Evolutionary conservation across 2,888 invertebrate species (phyloP).

Genomic region (Cryptus armator): DNA sequence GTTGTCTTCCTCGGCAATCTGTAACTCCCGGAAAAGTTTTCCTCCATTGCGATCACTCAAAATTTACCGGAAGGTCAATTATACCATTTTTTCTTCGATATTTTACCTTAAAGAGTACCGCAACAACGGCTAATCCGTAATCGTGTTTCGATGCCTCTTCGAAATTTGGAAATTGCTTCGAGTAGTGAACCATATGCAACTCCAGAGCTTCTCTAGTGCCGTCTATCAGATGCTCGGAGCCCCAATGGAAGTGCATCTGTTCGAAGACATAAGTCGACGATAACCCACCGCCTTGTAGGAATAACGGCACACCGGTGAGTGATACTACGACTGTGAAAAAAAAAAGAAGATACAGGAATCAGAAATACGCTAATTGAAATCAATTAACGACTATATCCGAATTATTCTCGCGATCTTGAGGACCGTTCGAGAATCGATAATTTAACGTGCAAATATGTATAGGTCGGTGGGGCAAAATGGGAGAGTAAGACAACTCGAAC

Average conservation of each 20-base stretch:
- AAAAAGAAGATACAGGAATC: background rate
- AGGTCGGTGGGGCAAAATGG: no score
- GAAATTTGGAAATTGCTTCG: slow-evolving; percentile 85
- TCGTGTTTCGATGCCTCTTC: slow-evolving; percentile 86
- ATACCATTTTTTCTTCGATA: slow-evolving; percentile 17
- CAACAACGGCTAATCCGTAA: slow-evolving; percentile 89
- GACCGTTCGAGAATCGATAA: background rate
- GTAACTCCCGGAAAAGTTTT: slow-evolving; percentile 46
- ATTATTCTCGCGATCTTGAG: background rate
- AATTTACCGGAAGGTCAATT: slow-evolving; percentile 6
- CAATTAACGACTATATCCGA: background rate
- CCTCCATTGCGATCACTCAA: background rate
- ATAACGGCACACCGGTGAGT: slow-evolving; percentile 73
- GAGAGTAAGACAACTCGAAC: no score
- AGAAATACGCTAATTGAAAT: slow-evolving; percentile 28
- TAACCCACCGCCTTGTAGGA: slow-evolving; percentile 87
- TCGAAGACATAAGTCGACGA: slow-evolving; percentile 88
- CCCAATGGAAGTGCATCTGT: slow-evolving; percentile 94
- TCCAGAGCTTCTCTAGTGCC: slow-evolving; percentile 88
- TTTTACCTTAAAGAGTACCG: slow-evolving; percentile 88
- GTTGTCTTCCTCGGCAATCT: slow-evolving; percentile 77
- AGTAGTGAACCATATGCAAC: slow-evolving; percentile 90
- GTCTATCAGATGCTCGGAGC: slow-evolving; percentile 92
- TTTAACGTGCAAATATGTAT: background rate
- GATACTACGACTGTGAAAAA: slow-evolving; percentile 74